Conservation (phyloP, 92 coral and sea anemone genomes). For the Epizoanthus ramosus region DNA sequence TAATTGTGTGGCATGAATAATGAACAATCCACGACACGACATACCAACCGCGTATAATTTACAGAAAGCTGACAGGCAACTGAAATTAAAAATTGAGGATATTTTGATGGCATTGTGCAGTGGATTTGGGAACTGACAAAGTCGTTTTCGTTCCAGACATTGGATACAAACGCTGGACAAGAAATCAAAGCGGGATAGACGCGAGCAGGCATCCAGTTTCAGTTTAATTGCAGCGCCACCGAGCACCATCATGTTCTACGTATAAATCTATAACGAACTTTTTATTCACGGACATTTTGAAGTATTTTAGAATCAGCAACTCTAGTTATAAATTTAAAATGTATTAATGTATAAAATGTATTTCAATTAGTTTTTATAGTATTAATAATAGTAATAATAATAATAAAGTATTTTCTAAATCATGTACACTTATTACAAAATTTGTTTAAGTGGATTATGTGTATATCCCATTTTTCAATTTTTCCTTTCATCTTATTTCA, state of each 20-base stretch:
- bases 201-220: slow-evolving; percentile 4
- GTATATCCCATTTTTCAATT: too few species aligned
- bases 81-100: not conserved
- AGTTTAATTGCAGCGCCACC: slow-evolving; percentile 27
- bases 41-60: not conserved
- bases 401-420: too few species aligned
- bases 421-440: too few species aligned
- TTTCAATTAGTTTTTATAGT: too few species aligned
- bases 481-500: too few species aligned
- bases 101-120: not conserved
- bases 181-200: slow-evolving; percentile 2
- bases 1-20: not conserved
- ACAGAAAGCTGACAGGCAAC: not conserved
- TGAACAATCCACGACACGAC: not conserved
- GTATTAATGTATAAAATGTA: not conserved
- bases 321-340: not conserved
- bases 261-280: not conserved
- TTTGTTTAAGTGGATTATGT: too few species aligned
- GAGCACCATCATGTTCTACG: slow-evolving; percentile 20
- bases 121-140: slow-evolving; percentile 8
- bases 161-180: slow-evolving; percentile 16
- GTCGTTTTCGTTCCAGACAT: slow-evolving; percentile 33
- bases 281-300: not conserved
- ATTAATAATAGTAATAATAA: too few species aligned
- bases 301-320: not conserved